Percentiles rank a stretch among this genome's conserved stretches.
These are phyloP conservation scores for Iguana delicatissima DNA, from an alignment of 2,797 vertebrate species.

Conservation along the genomic window DNA sequence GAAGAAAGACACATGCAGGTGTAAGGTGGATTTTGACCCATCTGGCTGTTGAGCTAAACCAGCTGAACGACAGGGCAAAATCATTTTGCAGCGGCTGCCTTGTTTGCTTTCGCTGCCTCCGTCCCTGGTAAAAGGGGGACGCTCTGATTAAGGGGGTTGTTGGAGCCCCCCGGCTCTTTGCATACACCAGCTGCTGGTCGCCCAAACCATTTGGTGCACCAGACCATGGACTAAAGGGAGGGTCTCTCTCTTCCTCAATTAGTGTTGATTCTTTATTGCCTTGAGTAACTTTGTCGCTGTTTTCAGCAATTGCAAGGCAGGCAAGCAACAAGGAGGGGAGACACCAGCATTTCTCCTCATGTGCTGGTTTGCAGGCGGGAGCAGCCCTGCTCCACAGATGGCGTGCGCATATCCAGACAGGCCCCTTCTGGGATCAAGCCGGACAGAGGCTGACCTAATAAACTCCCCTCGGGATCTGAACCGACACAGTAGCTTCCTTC, in stretches of 20 bases:
- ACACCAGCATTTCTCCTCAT: background rate
- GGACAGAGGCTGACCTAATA: constrained; percentile 43
- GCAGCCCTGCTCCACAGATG: constrained; percentile 18
- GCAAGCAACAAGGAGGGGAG: no score
- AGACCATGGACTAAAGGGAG: background rate
- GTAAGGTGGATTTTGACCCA: no score
- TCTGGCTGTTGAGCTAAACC: background rate
- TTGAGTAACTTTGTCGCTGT: background rate
- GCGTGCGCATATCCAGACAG: background rate
- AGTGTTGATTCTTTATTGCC: background rate
- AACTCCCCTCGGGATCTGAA: background rate
- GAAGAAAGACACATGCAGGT: no score
- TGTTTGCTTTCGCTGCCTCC: no score
- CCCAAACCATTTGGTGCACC: background rate
- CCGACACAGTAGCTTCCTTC: background rate
- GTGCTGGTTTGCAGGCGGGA: background rate
- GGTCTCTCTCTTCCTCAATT: background rate
- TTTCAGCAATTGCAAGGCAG: background rate
- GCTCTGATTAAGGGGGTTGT: background rate
- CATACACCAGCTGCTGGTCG: background rate
- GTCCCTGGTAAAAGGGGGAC: background rate
- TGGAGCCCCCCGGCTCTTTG: background rate
- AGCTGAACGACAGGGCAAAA: background rate
- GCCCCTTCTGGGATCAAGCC: constrained; percentile 9
- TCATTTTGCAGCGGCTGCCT: background rate